Conservation (phyloP, 2,888 invertebrate genomes). For the Magallana nippona region DNA sequence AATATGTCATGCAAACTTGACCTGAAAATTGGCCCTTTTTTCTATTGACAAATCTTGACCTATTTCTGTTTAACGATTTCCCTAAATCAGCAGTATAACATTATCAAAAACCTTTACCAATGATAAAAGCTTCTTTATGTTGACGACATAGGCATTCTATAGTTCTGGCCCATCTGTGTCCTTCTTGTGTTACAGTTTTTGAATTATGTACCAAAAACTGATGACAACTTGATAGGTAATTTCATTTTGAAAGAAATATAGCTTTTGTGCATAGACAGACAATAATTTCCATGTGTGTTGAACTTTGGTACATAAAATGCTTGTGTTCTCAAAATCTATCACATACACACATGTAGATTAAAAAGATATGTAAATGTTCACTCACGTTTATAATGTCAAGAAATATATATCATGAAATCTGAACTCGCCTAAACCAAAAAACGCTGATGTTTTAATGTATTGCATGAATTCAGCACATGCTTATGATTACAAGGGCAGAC, state of each 20-base stretch:
- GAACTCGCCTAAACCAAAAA: neutral
- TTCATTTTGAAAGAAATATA: neutral
- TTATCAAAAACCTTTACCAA: neutral
- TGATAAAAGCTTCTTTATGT: conserved; percentile 1
- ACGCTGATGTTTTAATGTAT: neutral
- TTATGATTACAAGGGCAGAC: neutral
- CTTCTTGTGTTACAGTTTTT: neutral
- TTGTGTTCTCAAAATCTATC: conserved; percentile 8
- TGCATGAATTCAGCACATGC: conserved; percentile 5
- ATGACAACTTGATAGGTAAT: neutral
- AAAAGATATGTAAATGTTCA: neutral
- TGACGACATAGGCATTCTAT: neutral
- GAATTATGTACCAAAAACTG: conserved; percentile 15
- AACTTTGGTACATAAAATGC: neutral
- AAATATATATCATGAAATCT: conserved; percentile 32
- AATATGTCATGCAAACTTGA: neutral
- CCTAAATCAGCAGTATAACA: conserved; percentile 3
- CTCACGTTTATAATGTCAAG: neutral
- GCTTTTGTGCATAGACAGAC: neutral
- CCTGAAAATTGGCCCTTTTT: neutral
- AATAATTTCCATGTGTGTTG: neutral
- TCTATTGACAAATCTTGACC: conserved; percentile 29
- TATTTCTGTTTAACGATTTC: neutral
- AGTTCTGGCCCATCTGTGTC: neutral
- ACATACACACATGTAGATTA: neutral